Conservation (phyloP, 2,888 invertebrate species). For the Plagodis dolabraria region DNA sequence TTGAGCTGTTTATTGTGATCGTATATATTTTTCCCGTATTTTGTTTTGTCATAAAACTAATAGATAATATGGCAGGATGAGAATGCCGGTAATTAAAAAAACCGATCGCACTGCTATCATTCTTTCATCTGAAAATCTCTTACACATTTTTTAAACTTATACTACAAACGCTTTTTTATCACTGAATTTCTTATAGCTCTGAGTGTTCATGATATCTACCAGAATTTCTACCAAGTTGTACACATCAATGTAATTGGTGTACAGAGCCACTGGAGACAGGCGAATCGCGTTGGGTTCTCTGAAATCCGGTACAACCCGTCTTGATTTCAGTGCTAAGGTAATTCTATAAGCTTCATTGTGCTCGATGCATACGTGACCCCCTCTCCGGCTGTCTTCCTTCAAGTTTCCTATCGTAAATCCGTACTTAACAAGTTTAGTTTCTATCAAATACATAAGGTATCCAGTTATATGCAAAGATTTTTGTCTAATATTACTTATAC, state of each 20-base stretch:
- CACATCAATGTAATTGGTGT: slow-evolving; percentile 68
- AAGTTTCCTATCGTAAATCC: slow-evolving; percentile 66
- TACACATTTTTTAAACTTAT: slow-evolving; percentile 23
- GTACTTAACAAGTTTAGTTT: slow-evolving; percentile 52
- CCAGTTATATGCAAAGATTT: slow-evolving; percentile 72
- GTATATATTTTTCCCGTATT: no score
- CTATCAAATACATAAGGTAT: slow-evolving; percentile 69
- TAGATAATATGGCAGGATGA: no score
- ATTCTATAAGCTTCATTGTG: slow-evolving; percentile 70
- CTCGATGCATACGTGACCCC: slow-evolving; percentile 69
- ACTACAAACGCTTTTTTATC: slow-evolving; percentile 55
- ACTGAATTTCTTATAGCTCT: slow-evolving; percentile 55
- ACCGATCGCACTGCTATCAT: no score
- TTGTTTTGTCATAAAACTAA: no score
- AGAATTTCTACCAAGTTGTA: slow-evolving; percentile 62
- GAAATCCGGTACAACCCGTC: slow-evolving; percentile 65
- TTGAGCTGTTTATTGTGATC: no score
- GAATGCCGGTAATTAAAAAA: no score
- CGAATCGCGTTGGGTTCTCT: slow-evolving; percentile 70
- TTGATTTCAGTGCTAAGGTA: slow-evolving; percentile 59
- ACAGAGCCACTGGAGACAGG: slow-evolving; percentile 64
- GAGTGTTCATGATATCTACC: slow-evolving; percentile 55
- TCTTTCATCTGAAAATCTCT: no score
- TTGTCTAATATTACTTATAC: slow-evolving; percentile 60
- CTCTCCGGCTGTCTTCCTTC: slow-evolving; percentile 59